phyloP scores from a whole-genome alignment of 2,797 vertebrate species.

The Erithacus rubecula region DNA sequence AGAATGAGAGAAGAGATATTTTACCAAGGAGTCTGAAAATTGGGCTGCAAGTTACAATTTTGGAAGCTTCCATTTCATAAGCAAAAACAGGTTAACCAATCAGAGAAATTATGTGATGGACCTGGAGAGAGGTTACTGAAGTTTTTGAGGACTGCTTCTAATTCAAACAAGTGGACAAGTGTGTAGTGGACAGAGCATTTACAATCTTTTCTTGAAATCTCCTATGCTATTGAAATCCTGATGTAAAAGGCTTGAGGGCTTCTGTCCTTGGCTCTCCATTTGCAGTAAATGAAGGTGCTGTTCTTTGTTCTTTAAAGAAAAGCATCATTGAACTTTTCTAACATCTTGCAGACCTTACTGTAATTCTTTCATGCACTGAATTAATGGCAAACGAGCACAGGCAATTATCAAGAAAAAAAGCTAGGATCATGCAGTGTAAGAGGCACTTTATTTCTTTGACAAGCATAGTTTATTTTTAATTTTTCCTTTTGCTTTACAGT shows the following conservation, averaged over 20 bases:
- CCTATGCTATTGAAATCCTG: not conserved
- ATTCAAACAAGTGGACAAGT: not conserved
- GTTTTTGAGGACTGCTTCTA: not conserved
- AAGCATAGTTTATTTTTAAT: conserved; percentile 69
- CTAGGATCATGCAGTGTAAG: conserved; percentile 11
- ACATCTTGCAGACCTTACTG: not conserved
- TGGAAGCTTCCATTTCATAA: not conserved
- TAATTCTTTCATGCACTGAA: conserved; percentile 18
- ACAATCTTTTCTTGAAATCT: not conserved
- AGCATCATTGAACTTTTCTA: conserved; percentile 26
- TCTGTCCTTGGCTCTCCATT: not conserved
- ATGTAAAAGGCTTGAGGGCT: not conserved
- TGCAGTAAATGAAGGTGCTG: not conserved
- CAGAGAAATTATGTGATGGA: not conserved
- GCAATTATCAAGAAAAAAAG: not conserved
- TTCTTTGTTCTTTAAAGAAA: conserved; percentile 20
- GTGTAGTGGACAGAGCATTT: not conserved
- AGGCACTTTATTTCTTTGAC: conserved; percentile 57
- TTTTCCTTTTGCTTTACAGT: conserved; percentile 67
- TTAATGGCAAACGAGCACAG: conserved; percentile 22
- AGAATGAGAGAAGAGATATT: not conserved
- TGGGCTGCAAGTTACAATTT: not conserved
- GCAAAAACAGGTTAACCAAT: not conserved
- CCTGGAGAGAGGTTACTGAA: not conserved
- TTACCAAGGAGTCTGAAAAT: not conserved